Conservation (phyloP, 92 coral and sea anemone species). For the Epizoanthus scotinus region DNA sequence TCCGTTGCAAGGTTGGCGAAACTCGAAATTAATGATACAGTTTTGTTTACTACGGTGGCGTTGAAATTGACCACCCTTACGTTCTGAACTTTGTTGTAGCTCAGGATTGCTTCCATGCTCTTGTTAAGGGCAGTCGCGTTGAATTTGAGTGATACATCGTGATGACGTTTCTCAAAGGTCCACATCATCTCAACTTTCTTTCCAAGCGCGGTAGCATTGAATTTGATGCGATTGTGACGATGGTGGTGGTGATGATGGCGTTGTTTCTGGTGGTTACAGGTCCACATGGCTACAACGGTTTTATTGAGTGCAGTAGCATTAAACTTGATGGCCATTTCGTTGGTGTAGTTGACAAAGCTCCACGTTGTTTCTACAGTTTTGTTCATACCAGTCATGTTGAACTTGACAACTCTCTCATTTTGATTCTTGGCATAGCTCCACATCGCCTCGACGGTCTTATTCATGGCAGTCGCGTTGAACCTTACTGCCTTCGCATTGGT, state of each 20-base stretch:
- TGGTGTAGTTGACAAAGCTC: constrained; percentile 56
- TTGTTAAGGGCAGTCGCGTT: constrained; percentile 71
- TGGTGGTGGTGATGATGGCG: constrained; percentile 59
- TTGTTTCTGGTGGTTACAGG: constrained; percentile 48
- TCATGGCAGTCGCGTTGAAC: constrained; percentile 66
- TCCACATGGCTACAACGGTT: constrained; percentile 76
- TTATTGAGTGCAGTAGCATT: constrained; percentile 75
- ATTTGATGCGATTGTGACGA: constrained; percentile 60
- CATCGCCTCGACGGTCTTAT: constrained; percentile 55
- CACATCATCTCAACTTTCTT: constrained; percentile 61
- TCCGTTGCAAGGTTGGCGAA: constrained; percentile 53
- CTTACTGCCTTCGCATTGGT: constrained; percentile 59
- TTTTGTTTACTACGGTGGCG: constrained; percentile 63
- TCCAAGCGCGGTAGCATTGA: constrained; percentile 65
- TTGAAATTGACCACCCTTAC: constrained; percentile 64
- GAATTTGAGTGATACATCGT: constrained; percentile 68
- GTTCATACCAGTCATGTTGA: constrained; percentile 62
- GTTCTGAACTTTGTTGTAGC: constrained; percentile 39
- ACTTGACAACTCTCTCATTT: constrained; percentile 64
- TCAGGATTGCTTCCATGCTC: constrained; percentile 58
- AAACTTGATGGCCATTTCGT: constrained; percentile 70
- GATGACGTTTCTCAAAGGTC: constrained; percentile 46
- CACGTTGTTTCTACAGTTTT: constrained; percentile 56
- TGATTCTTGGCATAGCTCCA: constrained; percentile 63
- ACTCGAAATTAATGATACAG: constrained; percentile 64